phyloP scores from a whole-genome alignment of 2,797 vertebrate species.

The Sebastes nivosus region DNA sequence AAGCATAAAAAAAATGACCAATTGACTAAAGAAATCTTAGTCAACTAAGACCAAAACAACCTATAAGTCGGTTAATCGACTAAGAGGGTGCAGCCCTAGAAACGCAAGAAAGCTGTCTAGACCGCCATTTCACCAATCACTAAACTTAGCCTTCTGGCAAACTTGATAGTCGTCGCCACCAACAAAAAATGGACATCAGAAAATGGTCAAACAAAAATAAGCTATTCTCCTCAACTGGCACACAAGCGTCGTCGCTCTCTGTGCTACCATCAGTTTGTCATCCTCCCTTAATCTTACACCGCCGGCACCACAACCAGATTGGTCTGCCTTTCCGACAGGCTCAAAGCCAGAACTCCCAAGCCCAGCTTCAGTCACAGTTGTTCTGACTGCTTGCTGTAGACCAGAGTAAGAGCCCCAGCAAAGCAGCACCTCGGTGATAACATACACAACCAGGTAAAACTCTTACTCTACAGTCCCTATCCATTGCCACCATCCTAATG shows the following conservation, averaged over 20 bases:
- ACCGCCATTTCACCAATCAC: not conserved
- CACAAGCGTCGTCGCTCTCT: too few relatives aligned
- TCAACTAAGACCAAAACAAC: not conserved
- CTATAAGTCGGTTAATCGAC: accelerated
- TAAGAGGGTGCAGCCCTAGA: too few relatives aligned
- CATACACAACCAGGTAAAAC: not conserved
- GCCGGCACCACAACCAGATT: not conserved
- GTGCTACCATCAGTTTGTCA: too few relatives aligned
- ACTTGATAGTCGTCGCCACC: not conserved
- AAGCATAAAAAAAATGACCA: not conserved
- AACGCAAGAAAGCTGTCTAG: not conserved
- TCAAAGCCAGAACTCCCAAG: not conserved
- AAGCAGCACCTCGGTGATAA: not conserved
- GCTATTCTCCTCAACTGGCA: too few relatives aligned
- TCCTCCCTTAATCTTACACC: not conserved
- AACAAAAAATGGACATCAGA: not conserved
- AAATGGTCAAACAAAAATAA: not conserved
- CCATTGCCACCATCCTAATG: not conserved
- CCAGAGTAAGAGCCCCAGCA: not conserved
- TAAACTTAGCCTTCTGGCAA: not conserved
- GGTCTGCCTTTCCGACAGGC: too few relatives aligned
- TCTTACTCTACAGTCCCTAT: not conserved
- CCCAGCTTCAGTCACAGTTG: not conserved
- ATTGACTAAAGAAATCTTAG: not conserved
- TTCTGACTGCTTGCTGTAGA: not conserved